A percentile compares a stretch with the other conserved stretches of the same genome.
Conservation (phyloP, 2,888 invertebrate genomes). For the Orchesella flavescens region DNA sequence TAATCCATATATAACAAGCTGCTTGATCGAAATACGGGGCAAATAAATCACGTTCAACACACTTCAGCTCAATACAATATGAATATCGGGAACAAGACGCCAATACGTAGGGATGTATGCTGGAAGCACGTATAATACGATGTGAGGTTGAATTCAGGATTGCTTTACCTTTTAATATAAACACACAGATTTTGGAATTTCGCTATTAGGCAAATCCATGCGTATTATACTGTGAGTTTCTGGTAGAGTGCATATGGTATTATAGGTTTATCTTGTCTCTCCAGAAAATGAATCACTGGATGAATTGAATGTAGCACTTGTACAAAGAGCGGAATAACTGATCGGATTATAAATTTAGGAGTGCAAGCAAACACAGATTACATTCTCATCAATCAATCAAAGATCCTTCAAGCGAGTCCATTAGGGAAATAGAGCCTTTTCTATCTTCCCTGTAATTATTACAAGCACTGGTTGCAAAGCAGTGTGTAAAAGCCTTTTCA, state of each 20-base stretch:
- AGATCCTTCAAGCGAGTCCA: slow-evolving; percentile 56
- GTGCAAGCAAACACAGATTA: slow-evolving; percentile 58
- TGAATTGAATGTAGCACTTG: neutral
- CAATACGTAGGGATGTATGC: too few relatives aligned
- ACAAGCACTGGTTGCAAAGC: neutral
- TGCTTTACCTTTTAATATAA: too few relatives aligned
- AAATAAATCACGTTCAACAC: slow-evolving; percentile 16
- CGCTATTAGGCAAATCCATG: too few relatives aligned
- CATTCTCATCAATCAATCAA: slow-evolving; percentile 65
- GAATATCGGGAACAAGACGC: neutral
- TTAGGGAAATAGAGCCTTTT: slow-evolving; percentile 56
- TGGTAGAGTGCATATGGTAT: too few relatives aligned
- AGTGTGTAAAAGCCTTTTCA: neutral
- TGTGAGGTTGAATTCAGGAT: too few relatives aligned
- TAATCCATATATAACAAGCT: neutral
- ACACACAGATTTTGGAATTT: too few relatives aligned
- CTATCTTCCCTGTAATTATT: slow-evolving; percentile 25
- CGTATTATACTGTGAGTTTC: too few relatives aligned
- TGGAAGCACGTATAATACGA: too few relatives aligned
- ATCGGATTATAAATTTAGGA: slow-evolving; percentile 59
- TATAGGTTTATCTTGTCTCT: too few relatives aligned
- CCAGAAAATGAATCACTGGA: slow-evolving; percentile 5
- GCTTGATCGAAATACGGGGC: neutral
- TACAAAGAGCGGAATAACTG: slow-evolving; percentile 37
- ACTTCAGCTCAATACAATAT: neutral